These are phyloP conservation scores for Sarcophaga carnaria DNA, from an alignment of 2,888 invertebrate species.

Conservation along the genomic window DNA sequence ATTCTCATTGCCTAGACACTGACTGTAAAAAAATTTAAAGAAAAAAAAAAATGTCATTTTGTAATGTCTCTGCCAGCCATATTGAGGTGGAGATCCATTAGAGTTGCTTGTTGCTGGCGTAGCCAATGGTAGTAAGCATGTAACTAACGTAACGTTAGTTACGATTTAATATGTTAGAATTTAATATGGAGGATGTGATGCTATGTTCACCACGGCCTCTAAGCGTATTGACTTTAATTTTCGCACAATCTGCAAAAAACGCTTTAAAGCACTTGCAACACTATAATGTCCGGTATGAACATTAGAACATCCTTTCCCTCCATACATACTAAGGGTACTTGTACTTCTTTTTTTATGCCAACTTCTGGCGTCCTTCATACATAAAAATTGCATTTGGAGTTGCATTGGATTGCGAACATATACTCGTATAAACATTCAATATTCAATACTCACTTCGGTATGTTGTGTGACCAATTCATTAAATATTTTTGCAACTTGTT, in stretches of 20 bases:
- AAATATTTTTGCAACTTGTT: constrained; percentile 69
- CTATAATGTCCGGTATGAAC: not conserved
- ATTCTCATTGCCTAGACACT: not conserved
- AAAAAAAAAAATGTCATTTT: not conserved
- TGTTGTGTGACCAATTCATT: constrained; percentile 67
- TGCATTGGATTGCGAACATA: not conserved
- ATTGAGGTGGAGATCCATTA: not conserved
- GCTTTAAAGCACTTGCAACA: not conserved
- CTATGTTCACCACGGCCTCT: constrained; percentile 9
- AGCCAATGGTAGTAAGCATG: not conserved
- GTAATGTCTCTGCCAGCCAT: not conserved
- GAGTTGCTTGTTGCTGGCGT: not conserved
- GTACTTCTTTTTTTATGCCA: no score
- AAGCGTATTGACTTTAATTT: constrained; percentile 12
- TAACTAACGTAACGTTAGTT: constrained; percentile 14
- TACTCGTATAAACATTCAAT: constrained; percentile 13
- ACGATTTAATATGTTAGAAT: constrained; percentile 58
- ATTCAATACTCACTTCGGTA: not conserved
- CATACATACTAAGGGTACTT: no score
- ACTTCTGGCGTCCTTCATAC: not conserved
- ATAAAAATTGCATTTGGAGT: not conserved
- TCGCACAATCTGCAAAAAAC: constrained; percentile 21
- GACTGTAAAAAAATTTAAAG: not conserved
- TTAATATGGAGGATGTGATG: constrained; percentile 56
- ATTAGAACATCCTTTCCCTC: no score